Conservation (phyloP, 1,140 invertebrate genomes). For the Rhopalosiphum padi region DNA sequence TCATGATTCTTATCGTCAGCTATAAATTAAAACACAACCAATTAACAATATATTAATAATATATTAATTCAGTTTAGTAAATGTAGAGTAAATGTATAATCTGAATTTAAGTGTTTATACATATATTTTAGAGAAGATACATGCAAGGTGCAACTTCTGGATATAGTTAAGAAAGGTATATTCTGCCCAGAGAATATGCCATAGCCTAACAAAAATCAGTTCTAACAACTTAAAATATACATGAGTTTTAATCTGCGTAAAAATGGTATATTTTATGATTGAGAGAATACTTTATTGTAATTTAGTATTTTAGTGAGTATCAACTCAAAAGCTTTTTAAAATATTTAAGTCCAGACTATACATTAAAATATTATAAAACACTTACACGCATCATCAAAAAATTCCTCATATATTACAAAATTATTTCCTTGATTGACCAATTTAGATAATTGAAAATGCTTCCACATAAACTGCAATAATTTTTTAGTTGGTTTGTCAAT, state of each 20-base stretch:
- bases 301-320: background rate
- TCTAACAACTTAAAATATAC: too few relatives aligned
- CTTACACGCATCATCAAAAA: constrained; percentile 69
- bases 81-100: background rate
- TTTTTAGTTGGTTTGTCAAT: constrained; percentile 90
- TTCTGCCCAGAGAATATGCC: too few relatives aligned
- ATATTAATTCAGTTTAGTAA: too few relatives aligned
- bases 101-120: background rate
- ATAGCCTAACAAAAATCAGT: too few relatives aligned
- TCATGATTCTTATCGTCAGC: background rate
- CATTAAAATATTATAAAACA: background rate
- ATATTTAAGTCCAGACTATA: background rate
- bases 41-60: constrained; percentile 5
- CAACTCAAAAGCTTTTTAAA: background rate
- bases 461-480: constrained; percentile 81
- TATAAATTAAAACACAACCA: background rate
- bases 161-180: too few relatives aligned
- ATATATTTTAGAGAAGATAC: background rate
- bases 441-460: constrained; percentile 78
- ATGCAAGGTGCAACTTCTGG: too few relatives aligned
- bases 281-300: too few relatives aligned
- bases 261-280: too few relatives aligned
- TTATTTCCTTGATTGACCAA: constrained; percentile 87
- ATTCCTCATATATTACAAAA: constrained; percentile 85
- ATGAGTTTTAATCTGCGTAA: too few relatives aligned